Evolutionary conservation across 2,113 vertebrate genomes (phyloP).

Genomic region (Choloepus hoffmanni): DNA sequence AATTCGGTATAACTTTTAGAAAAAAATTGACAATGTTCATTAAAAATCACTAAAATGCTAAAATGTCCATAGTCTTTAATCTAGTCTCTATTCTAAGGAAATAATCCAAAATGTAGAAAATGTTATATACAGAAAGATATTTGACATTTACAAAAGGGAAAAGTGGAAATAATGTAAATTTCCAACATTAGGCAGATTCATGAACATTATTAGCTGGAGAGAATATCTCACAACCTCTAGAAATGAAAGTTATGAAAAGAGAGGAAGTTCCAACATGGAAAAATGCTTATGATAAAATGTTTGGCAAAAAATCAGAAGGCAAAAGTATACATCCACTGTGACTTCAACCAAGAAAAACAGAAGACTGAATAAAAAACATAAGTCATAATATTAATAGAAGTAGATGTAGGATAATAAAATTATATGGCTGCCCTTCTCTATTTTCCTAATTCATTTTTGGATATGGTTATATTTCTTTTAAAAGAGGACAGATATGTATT

Average conservation of each 20-base stretch:
- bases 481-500: slow-evolving; percentile 7
- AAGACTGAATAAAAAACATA: not conserved
- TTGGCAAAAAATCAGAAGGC: not conserved
- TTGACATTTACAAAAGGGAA: slow-evolving; percentile 38
- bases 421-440: not conserved
- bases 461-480: not conserved
- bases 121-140: not conserved
- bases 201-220: not conserved
- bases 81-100: not conserved
- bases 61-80: slow-evolving; percentile 6
- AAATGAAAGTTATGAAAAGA: slow-evolving; percentile 4
- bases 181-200: not conserved
- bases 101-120: not conserved
- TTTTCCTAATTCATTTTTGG: not conserved
- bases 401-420: not conserved
- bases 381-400: not conserved
- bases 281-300: not conserved
- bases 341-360: not conserved
- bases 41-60: slow-evolving; percentile 7
- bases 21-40: not conserved
- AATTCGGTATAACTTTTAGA: not conserved
- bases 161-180: slow-evolving; percentile 25
- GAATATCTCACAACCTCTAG: not conserved
- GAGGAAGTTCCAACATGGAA: not conserved
- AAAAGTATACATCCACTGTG: not conserved